Evolutionary conservation across 1,140 invertebrate genomes (phyloP).

Genomic region (Piezodorus guildinii): DNA sequence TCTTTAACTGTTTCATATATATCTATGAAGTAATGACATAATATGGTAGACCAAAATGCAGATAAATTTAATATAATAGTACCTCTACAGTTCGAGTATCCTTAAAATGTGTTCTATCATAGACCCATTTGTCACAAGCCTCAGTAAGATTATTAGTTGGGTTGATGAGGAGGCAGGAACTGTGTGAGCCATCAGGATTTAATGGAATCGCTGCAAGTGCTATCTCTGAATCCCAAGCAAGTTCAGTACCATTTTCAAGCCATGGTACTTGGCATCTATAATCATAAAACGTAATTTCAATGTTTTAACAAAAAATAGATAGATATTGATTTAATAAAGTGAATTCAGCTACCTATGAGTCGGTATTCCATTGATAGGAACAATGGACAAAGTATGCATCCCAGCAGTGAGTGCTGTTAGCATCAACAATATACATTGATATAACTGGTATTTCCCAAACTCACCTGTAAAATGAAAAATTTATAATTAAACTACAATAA

Average conservation of each 20-base stretch:
- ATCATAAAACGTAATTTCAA: too few relatives aligned
- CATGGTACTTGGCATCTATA: background rate
- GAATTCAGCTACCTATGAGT: constrained; percentile 44
- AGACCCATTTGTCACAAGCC: background rate
- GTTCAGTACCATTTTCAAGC: background rate
- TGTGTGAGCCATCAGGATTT: background rate
- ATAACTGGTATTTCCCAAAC: constrained; percentile 64
- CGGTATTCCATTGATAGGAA: constrained; percentile 65
- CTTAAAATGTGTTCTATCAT: background rate
- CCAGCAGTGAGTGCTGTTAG: constrained; percentile 61
- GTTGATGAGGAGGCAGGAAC: background rate
- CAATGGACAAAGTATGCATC: constrained; percentile 63
- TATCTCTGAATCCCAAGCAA: background rate
- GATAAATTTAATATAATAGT: background rate
- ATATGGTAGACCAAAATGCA: background rate
- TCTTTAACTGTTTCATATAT: background rate
- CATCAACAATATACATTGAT: constrained; percentile 62
- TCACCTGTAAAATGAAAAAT: constrained; percentile 45
- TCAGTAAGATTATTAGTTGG: background rate
- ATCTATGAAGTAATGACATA: background rate
- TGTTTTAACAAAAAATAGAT: background rate
- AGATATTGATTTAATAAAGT: background rate
- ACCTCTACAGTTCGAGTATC: background rate
- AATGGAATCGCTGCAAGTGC: background rate
- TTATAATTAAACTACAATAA: too few relatives aligned